Base-by-base conservation (phyloP, 2,888 invertebrate genomes). In the Parnassius glacialis region DNA sequence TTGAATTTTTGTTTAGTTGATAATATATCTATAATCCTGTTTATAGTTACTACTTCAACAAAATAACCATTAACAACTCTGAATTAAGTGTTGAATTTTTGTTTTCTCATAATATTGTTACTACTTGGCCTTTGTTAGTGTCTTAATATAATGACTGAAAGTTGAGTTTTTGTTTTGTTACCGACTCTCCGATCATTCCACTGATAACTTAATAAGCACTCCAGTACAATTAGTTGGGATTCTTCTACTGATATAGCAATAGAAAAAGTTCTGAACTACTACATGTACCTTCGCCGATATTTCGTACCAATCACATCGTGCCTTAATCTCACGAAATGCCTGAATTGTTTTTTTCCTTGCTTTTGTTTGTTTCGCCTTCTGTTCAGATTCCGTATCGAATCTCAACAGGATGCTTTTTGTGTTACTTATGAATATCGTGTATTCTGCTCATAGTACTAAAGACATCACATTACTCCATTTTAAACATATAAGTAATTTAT, bases 281-380 rank as follows among this genome's bases (percentile, higher is more conserved):
- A 59, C 58, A 63, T 53, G 52, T 59, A 63, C 55, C 52, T 55
- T 63, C 52, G 59, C 62, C 52, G 52, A 63, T 55, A 63, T 59
- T 54, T 59, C 59, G 52, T 59, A 56, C 53, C 72, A 62, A 78
- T 81, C 82, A 81, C 84, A 67, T 78, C 69, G 90, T 90, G 89
- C 90, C 90, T 90, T 90, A 85, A 72, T 65, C 64, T 65, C 76
- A 73, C 70, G 57, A 83, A 80, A 84, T 86, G 86, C 87, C 86
- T 71, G 64, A 66, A 63, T 62, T 65, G 62, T 74, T 70, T 69
- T n/a, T 65, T 68, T 67, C 62, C 67, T 69, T 65, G 65, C 53
- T 69, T 70, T 61, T 67, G 64, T 68, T 70, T 69, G 65, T 64
- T 72, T 69, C 60, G 75, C 78, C 79, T 85, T 70, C 80, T 78